Conservation (phyloP, 2,113 vertebrate genomes). For the Actinemys pallida region DNA sequence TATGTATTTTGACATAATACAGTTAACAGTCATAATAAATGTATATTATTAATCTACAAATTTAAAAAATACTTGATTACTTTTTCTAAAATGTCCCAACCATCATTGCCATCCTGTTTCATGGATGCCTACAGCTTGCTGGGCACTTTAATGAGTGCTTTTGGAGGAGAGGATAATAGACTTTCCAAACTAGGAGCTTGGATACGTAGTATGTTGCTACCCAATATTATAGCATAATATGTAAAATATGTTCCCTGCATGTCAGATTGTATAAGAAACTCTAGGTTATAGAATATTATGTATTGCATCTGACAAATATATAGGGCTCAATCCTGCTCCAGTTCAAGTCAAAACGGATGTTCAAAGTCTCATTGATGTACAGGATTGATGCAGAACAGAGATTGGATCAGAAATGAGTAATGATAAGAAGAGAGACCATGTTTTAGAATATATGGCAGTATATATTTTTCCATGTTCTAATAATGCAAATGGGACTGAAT, state of each 20-base stretch:
- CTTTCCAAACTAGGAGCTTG: not conserved
- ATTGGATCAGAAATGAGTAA: accelerated
- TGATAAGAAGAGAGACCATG: not conserved
- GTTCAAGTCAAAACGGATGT: accelerated
- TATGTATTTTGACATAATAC: accelerated
- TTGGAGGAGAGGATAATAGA: not conserved
- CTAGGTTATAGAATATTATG: not conserved
- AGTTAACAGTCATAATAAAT: accelerated
- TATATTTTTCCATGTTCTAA: not conserved
- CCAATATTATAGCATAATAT: accelerated
- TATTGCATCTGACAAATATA: too few species aligned
- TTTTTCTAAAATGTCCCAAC: not conserved
- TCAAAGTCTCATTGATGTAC: not conserved
- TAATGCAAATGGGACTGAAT: not conserved
- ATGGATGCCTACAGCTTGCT: not conserved
- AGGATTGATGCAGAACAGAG: not conserved
- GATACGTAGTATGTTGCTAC: accelerated
- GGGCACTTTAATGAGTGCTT: not conserved
- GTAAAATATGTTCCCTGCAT: not conserved
- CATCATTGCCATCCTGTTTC: not conserved
- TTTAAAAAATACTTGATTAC: not conserved
- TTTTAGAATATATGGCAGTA: not conserved
- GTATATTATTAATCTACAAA: not conserved
- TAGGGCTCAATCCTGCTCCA: not conserved
- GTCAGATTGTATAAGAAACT: accelerated